Evolutionary conservation across 2,888 invertebrate species (phyloP).

Genomic region (Ariolimax columbianus): DNA sequence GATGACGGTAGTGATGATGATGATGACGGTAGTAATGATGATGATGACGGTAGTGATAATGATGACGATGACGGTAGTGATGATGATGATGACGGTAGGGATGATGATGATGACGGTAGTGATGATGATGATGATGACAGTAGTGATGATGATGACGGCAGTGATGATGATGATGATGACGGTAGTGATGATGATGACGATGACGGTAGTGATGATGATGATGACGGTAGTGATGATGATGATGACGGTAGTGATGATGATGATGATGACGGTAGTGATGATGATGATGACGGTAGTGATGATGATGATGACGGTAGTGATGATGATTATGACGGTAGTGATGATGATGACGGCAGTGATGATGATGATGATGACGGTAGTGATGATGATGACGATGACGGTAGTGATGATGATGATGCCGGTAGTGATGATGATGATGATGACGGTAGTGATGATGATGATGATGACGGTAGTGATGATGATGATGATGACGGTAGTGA

Average conservation of each 20-base stretch:
- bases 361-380: not conserved
- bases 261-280: slow-evolving; percentile 3
- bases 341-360: not conserved
- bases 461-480: not conserved
- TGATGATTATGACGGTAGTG: no score
- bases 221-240: slow-evolving; percentile 1
- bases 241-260: not conserved
- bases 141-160: not conserved
- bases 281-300: not conserved
- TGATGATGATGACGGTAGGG: no score
- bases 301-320: slow-evolving; percentile 1
- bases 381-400: not conserved
- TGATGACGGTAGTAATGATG: not conserved
- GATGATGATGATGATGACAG: not conserved
- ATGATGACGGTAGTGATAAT: not conserved
- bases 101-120: no score
- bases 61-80: not conserved
- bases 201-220: not conserved
- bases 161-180: not conserved
- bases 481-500: not conserved
- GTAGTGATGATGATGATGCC: not conserved
- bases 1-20: not conserved
- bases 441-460: not conserved
- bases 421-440: not conserved
- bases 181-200: not conserved